A percentile compares a stretch with the other conserved stretches of the same genome.
These are phyloP conservation scores for Thymelicus lineola DNA, from an alignment of 2,888 invertebrate species.

Conservation along the genomic window DNA sequence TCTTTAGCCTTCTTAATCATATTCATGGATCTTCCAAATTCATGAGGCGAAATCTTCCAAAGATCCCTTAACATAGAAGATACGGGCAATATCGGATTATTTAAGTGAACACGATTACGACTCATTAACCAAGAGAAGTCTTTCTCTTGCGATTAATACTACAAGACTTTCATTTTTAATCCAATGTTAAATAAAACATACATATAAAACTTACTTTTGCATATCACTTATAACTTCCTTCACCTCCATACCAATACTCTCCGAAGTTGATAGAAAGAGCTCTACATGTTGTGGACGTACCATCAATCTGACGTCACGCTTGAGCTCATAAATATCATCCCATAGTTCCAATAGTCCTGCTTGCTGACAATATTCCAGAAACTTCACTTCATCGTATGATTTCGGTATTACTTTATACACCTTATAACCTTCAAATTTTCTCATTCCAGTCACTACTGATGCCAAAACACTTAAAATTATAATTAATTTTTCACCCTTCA, in stretches of 20 bases:
- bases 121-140: no score
- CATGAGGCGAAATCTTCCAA: no score
- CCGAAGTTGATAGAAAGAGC: constrained; percentile 51
- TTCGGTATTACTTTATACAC: constrained; percentile 84
- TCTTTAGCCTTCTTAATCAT: no score
- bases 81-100: no score
- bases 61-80: no score
- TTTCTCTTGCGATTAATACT: no score
- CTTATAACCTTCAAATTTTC: constrained; percentile 83
- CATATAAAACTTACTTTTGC: constrained; percentile 60
- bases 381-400: constrained; percentile 72
- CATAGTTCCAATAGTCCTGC: constrained; percentile 66
- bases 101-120: no score
- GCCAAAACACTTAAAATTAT: constrained; percentile 46
- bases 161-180: no score
- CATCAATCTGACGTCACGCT: constrained; percentile 65
- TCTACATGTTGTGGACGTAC: constrained; percentile 57
- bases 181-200: neutral
- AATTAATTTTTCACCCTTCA: constrained; percentile 49
- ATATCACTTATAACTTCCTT: constrained; percentile 60
- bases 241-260: constrained; percentile 48
- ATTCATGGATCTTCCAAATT: no score
- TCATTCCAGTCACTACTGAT: constrained; percentile 46
- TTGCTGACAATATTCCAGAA: constrained; percentile 72
- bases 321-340: constrained; percentile 61